Conservation (phyloP, 1,140 invertebrate genomes). For the Drosophila obscura region DNA sequence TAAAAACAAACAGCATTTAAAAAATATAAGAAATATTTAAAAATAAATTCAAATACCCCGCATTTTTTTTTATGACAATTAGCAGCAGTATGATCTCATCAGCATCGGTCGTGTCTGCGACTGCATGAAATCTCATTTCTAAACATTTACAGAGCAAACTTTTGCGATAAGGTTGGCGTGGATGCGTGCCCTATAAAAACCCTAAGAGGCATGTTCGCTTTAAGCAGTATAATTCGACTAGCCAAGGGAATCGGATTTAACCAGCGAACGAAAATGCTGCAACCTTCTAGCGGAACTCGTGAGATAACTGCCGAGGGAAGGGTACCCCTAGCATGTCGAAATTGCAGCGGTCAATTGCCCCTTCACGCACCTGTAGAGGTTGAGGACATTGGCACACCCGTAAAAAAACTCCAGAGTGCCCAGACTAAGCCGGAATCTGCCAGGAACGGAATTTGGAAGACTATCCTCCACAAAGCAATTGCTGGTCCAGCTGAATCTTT, state of each 20-base stretch:
- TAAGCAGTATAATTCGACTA: no score
- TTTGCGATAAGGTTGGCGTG: background rate
- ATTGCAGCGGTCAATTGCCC: slow-evolving; percentile 53
- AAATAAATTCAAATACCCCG: slow-evolving; percentile 19
- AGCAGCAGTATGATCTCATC: slow-evolving; percentile 9
- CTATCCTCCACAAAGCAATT: no score
- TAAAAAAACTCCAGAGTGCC: slow-evolving; percentile 37
- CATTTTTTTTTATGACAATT: background rate
- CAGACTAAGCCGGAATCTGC: slow-evolving; percentile 13
- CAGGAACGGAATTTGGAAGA: no score
- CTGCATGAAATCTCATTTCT: slow-evolving; percentile 3
- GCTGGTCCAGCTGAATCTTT: no score
- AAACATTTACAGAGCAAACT: slow-evolving; percentile 42
- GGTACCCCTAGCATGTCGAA: slow-evolving; percentile 43
- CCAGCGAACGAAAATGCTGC: slow-evolving; percentile 48
- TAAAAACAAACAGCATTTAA: slow-evolving; percentile 68
- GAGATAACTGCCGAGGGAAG: slow-evolving; percentile 13
- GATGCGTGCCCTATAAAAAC: background rate
- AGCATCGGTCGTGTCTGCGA: background rate
- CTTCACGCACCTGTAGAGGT: slow-evolving; percentile 42
- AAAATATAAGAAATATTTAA: slow-evolving; percentile 72
- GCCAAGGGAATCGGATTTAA: no score
- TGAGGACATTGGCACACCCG: slow-evolving; percentile 53
- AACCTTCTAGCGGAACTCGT: slow-evolving; percentile 33
- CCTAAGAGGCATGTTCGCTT: no score